Evolutionary conservation across 1,140 invertebrate genomes (phyloP).

Genomic region (Tribolium madens): DNA sequence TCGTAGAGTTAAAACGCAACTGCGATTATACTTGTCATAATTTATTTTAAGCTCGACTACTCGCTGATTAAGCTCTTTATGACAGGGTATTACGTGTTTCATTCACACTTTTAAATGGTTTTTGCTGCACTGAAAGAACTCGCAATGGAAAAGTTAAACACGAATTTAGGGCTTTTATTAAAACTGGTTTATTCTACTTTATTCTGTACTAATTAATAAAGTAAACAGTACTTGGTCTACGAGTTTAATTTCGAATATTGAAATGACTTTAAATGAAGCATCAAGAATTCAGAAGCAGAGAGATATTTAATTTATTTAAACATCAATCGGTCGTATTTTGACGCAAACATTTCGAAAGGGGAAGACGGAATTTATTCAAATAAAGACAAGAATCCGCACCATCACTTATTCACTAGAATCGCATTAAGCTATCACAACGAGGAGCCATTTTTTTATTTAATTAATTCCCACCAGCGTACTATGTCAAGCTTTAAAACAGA

Average conservation of each 20-base stretch:
- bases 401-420: constrained; percentile 61
- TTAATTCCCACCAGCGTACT: constrained; percentile 62
- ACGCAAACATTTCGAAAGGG: constrained; percentile 16
- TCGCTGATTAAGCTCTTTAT: constrained; percentile 30
- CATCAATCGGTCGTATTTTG: constrained; percentile 26
- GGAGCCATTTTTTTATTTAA: constrained; percentile 62
- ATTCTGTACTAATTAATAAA: too few species aligned
- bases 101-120: constrained; percentile 20
- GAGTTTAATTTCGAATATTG: constrained; percentile 13
- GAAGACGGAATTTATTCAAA: constrained; percentile 51
- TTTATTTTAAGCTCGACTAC: constrained; percentile 1
- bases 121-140: neutral
- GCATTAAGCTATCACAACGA: constrained; percentile 60
- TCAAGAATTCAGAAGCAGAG: constrained; percentile 26
- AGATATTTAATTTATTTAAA: constrained; percentile 45
- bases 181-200: too few species aligned
- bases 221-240: neutral
- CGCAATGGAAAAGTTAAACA: neutral
- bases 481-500: constrained; percentile 63
- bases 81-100: constrained; percentile 28
- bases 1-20: constrained; percentile 19
- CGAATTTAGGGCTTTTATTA: too few species aligned
- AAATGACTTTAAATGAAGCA: constrained; percentile 27
- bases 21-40: constrained; percentile 33
- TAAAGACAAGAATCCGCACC: constrained; percentile 52